Percentiles rank a stretch among this genome's conserved stretches.
Evolutionary conservation across 1,140 invertebrate genomes (phyloP).

Genomic region (Drosophila kikkawai): DNA sequence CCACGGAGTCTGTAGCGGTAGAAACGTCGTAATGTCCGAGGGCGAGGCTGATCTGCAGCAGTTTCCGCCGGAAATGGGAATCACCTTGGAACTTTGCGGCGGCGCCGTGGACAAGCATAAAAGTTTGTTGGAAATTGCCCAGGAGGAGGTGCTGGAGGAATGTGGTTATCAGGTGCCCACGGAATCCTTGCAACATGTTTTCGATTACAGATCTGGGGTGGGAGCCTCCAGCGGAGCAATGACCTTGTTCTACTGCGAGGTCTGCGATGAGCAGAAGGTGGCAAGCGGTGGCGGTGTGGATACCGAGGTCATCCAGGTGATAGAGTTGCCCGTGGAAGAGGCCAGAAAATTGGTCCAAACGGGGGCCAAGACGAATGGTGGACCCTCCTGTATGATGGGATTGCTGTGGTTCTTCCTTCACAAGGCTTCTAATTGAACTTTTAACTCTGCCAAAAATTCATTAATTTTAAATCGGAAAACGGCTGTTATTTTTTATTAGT

Average conservation of each 20-base stretch:
- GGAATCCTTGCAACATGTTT: constrained; percentile 88
- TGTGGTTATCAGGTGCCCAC: constrained; percentile 95
- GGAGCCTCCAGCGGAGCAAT: constrained; percentile 89
- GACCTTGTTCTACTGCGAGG: constrained; percentile 95
- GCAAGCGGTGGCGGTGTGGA: constrained; percentile 92
- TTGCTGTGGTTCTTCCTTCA: constrained; percentile 93
- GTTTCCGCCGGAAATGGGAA: constrained; percentile 90
- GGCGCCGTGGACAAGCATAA: constrained; percentile 96
- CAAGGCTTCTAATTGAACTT: constrained; percentile 21
- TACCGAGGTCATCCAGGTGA: constrained; percentile 96
- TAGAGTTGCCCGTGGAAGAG: constrained; percentile 93
- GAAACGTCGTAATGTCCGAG: constrained; percentile 86
- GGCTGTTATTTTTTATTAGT: no score
- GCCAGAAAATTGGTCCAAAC: constrained; percentile 89
- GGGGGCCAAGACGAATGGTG: constrained; percentile 88
- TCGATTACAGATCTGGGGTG: constrained; percentile 90
- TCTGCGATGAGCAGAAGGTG: constrained; percentile 89
- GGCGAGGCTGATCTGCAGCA: constrained; percentile 88
- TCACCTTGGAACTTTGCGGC: constrained; percentile 96
- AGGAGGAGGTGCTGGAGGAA: constrained; percentile 96
- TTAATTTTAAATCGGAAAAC: no score
- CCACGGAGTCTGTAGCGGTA: constrained; percentile 78
- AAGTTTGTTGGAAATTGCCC: constrained; percentile 91
- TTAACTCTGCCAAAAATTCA: no score
- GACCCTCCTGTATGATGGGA: constrained; percentile 92